Evolutionary conservation across 2,113 vertebrate genomes (phyloP).

Genomic region (Chrysemys picta): DNA sequence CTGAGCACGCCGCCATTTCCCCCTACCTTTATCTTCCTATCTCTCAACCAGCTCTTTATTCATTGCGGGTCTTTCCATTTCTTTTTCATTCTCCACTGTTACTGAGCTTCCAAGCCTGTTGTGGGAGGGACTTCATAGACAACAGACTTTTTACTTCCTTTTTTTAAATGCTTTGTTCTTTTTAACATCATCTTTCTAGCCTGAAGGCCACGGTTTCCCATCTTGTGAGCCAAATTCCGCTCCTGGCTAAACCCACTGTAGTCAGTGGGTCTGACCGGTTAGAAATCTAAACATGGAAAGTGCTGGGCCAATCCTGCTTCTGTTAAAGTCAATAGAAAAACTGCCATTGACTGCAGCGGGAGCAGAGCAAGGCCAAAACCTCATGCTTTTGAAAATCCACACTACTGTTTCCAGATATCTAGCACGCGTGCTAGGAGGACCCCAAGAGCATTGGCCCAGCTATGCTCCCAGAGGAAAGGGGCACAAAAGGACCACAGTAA

Average conservation of each 20-base stretch:
- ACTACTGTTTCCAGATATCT: neutral
- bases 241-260: neutral
- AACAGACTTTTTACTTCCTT: neutral
- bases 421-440: neutral
- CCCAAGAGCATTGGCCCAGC: neutral
- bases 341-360: neutral
- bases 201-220: neutral
- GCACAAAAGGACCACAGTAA: neutral
- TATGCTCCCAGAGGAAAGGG: neutral
- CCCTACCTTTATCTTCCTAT: neutral
- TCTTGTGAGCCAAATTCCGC: neutral
- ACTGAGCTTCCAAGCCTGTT: neutral
- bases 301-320: neutral
- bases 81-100: neutral
- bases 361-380: neutral
- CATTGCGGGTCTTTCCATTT: neutral
- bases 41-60: neutral
- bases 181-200: neutral
- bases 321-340: neutral
- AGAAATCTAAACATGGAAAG: neutral
- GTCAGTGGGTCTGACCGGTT: neutral
- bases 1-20: neutral
- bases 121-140: too few species aligned
- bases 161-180: rapidly evolving
- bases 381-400: neutral